A percentile compares a stretch with the other conserved stretches of the same genome.
Conservation (phyloP, 2,797 vertebrate genomes). For the Typhlichthys eigenmanni region DNA sequence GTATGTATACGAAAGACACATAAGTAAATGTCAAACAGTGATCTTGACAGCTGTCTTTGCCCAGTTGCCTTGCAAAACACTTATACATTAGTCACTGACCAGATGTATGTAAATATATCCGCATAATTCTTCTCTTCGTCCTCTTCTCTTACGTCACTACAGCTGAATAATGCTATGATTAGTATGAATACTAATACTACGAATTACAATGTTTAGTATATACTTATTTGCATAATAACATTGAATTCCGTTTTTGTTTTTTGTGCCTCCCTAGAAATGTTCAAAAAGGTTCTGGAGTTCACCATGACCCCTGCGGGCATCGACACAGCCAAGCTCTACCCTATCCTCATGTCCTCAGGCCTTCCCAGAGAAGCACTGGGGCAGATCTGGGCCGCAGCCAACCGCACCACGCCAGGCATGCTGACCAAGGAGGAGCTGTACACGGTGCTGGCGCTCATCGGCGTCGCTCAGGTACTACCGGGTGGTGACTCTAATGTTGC, state of each 20-base stretch:
- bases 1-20: no score
- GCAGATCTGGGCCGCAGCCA: conserved; percentile 98
- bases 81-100: no score
- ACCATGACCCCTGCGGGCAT: conserved; percentile 93
- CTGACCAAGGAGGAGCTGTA: conserved; percentile 98
- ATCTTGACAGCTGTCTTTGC: no score
- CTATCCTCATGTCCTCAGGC: conserved; percentile 96
- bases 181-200: no score
- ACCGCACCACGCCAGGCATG: conserved; percentile 95
- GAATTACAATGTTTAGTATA: no score
- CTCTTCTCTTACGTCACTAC: no score
- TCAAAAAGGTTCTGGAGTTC: conserved; percentile 93
- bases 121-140: no score
- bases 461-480: conserved; percentile 88
- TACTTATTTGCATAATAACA: not conserved
- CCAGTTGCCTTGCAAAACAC: no score
- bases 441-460: conserved; percentile 91
- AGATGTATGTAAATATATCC: no score
- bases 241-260: not conserved
- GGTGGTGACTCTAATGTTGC: not conserved
- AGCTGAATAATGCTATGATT: no score
- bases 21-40: no score
- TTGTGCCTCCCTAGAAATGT: conserved; percentile 83
- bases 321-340: conserved; percentile 96
- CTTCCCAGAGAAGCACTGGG: conserved; percentile 95